phyloP scores from a whole-genome alignment of 2,113 vertebrate genomes.

The Pseudolaguvia tuberculata region DNA sequence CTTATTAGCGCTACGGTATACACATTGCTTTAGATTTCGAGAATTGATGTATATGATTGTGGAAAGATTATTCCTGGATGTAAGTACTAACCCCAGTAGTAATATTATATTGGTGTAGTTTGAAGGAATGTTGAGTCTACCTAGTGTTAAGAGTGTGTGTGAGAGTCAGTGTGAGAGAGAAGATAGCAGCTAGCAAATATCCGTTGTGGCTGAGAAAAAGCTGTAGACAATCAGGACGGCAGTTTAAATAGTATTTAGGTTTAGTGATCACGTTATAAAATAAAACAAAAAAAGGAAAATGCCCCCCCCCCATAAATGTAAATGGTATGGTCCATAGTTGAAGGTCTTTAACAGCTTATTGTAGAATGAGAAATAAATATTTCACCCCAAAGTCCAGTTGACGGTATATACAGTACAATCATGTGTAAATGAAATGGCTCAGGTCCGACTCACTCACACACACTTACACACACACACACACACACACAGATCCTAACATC shows the following conservation, averaged over 20 bases:
- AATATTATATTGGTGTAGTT: not conserved
- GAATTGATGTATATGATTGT: not conserved
- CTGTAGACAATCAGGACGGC: constrained; percentile 38
- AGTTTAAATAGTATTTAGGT: constrained; percentile 52
- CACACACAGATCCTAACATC: constrained; percentile 21
- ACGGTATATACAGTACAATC: constrained; percentile 59
- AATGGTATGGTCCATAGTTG: constrained; percentile 36
- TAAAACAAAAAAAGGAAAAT: constrained; percentile 4
- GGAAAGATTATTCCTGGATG: too few relatives aligned
- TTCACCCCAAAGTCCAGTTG: constrained; percentile 56
- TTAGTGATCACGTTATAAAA: constrained; percentile 54
- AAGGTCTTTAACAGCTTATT: constrained; percentile 38
- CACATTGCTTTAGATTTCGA: not conserved
- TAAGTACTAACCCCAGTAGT: not conserved
- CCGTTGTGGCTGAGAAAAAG: not conserved
- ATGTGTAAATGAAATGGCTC: constrained; percentile 13
- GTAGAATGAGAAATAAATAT: constrained; percentile 70
- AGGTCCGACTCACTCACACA: not conserved
- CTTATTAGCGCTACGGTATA: not conserved
- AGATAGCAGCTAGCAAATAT: constrained; percentile 29
- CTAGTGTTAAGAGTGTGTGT: not conserved
- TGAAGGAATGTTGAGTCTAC: not conserved
- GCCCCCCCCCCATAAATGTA: not conserved
- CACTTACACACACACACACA: not conserved
- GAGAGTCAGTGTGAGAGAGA: constrained; percentile 4